Evolutionary conservation across 2,113 vertebrate species (phyloP), one percentile per base, ranked within the genome.

Genomic region (Stegastes partitus): DNA sequence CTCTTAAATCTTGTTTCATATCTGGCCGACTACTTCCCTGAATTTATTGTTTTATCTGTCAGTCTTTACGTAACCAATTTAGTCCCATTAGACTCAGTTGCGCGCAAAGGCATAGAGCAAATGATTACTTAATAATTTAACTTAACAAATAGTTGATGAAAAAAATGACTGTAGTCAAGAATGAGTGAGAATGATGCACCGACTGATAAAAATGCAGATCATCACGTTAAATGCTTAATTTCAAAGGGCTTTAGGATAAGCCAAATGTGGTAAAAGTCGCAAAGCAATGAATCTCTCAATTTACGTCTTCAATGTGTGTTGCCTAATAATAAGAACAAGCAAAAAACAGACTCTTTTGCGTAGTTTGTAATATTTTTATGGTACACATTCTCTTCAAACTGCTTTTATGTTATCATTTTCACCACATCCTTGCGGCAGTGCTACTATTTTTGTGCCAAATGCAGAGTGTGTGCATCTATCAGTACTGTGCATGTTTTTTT

Each of bases 41-140:
- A 77, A 54, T 78, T 50, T 51, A 57, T 78, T 83, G 87, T 83
- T 86, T 84, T 42, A 84, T 79, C 58, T 79, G 69, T 83, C 80
- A 57, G 37, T 63, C 72, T 61, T 67, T 53, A 8, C 72, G 45
- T 81, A 66, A 88, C 87, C 69, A 67, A 57, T 84, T 89, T 59
- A 65, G 25, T 58, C 45, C 26, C 19, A 66, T 82, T 78, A 79
- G 54, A 76, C 81, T 87, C 64, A 69, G 69, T 65, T 77, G 65
- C 72, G 50, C 47, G 11, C 53, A 55, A 39, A 67, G 12, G 19
- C 55, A n/a, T 42, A 22, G 39, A 65, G 15, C 5, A 31, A 57
- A 53, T 9, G 5, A 9, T 53, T 15, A 25, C 3, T 44, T 2
- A 23, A 61, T 21, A 66, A 49, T 47, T n/a, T 54, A 9, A 42